Evolutionary conservation across 2,797 vertebrate species (phyloP).

Genomic region (Ctenopoma multispine): DNA sequence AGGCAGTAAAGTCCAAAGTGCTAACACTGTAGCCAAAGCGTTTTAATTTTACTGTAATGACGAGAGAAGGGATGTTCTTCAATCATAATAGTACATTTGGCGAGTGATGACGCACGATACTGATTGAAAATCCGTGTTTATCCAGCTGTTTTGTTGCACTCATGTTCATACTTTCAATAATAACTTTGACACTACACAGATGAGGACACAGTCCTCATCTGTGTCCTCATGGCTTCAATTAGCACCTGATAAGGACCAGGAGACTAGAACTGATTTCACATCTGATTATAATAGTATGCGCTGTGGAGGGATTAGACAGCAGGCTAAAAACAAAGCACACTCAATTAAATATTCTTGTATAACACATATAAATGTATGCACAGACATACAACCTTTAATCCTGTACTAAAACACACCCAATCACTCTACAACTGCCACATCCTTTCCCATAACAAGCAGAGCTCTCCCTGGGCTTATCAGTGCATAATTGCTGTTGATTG

Average conservation of each 20-base stretch:
- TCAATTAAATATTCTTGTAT: constrained; percentile 47
- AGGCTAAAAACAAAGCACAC: constrained; percentile 31
- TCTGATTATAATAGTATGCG: constrained; percentile 59
- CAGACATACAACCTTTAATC: constrained; percentile 59
- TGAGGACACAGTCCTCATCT: constrained; percentile 39
- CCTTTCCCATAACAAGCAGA: constrained; percentile 54
- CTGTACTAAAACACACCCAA: constrained; percentile 53
- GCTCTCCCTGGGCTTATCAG: constrained; percentile 74
- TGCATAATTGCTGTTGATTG: constrained; percentile 82
- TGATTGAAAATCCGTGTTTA: constrained; percentile 42
- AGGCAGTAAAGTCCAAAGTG: constrained; percentile 51
- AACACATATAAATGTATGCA: constrained; percentile 57
- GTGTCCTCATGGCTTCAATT: constrained; percentile 62
- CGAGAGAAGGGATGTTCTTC: constrained; percentile 41
- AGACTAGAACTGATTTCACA: constrained; percentile 58
- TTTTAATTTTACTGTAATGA: constrained; percentile 62
- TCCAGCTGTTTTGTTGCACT: constrained; percentile 39
- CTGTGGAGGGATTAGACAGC: constrained; percentile 52
- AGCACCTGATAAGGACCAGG: constrained; percentile 54
- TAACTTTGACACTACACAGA: constrained; percentile 38
- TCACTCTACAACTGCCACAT: constrained; percentile 50
- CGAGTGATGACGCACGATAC: constrained; percentile 34
- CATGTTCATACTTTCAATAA: constrained; percentile 33
- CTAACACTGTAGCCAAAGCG: constrained; percentile 52
- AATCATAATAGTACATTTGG: constrained; percentile 29